Base-by-base conservation (phyloP, 2,888 invertebrate species). In the Troides helena region DNA sequence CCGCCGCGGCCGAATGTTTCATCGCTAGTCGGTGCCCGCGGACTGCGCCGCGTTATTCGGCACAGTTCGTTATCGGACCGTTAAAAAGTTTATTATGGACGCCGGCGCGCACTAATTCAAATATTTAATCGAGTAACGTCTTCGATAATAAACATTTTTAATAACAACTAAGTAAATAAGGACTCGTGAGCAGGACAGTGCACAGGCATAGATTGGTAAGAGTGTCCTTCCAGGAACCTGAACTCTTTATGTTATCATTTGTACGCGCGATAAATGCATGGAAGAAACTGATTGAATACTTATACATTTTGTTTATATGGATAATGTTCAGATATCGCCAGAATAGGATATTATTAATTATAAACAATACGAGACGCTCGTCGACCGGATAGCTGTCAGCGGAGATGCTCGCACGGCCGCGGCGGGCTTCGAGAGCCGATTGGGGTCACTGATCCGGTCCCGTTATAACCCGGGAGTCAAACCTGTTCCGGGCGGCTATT, bases 381-480 rank as follows among this genome's bases (percentile, higher is more conserved):
- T 46, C 36, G 39, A 36, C 66, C 62, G 50, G 50, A 58, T 60
- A 56, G 63, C 63, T 62, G 67, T 60, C 67, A 62, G 50, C 66
- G 67, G 60, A 67, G 70, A 70, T 70, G 70, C 58, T 59, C 53
- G 59, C 69, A 68, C 73, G 67, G 70, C 72, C 71, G 68, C 72
- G 72, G 70, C 72, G 72, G 73, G 73, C 74, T 72, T 73, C 72
- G 77, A 77, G 79, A 76, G 74, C 69, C 76, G 74, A 78, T 80
- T 78, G 78, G 69, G 79, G 79, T 77, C 78, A 75, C 63, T 62
- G 61, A 76, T 75, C 76, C 78, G 77, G 79, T 80, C 68, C 68
- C 70, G 67, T 68, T 72, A 46, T 46, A 78, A 76, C 67, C 68
- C 72, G 77, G 76, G 76, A 75, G 71, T 68, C 72, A 76, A 79